Conservation (phyloP, 2,113 vertebrate species). For the Xenopus borealis region DNA sequence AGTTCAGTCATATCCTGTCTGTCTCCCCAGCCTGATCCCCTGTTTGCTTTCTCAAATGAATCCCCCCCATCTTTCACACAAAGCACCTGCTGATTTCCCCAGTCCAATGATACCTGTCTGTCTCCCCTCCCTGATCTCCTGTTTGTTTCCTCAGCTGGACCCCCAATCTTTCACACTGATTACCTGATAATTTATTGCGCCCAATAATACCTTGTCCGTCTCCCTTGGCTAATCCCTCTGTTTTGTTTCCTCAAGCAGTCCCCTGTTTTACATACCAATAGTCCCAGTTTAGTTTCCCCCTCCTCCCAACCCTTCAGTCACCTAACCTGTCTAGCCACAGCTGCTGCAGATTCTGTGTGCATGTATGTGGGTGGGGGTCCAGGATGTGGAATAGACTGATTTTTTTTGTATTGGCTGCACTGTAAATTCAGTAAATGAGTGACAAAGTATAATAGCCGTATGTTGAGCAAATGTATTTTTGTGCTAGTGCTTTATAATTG, state of each 20-base stretch:
- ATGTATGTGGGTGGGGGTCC: background rate
- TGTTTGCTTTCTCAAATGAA: background rate
- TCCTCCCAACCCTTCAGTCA: background rate
- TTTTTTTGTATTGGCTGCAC: background rate
- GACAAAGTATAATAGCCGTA: background rate
- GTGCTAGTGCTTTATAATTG: too few species aligned
- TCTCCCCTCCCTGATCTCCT: background rate
- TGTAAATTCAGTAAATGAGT: background rate
- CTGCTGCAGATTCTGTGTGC: background rate
- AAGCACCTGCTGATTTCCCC: background rate
- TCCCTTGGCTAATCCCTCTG: background rate
- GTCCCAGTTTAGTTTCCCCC: background rate
- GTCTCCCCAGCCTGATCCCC: background rate
- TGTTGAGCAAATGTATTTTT: too few species aligned
- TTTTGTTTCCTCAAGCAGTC: background rate
- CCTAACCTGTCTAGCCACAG: background rate
- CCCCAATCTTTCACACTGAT: background rate
- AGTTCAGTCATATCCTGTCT: background rate
- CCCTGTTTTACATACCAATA: background rate
- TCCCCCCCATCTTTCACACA: background rate
- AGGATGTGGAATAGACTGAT: background rate
- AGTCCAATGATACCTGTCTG: background rate
- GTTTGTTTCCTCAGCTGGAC: background rate
- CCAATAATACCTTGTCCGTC: background rate
- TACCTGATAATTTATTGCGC: background rate